Evolutionary conservation across 2,888 invertebrate genomes (phyloP), one percentile per base, ranked within the genome.

Genomic region (Cerastis leucographa): DNA sequence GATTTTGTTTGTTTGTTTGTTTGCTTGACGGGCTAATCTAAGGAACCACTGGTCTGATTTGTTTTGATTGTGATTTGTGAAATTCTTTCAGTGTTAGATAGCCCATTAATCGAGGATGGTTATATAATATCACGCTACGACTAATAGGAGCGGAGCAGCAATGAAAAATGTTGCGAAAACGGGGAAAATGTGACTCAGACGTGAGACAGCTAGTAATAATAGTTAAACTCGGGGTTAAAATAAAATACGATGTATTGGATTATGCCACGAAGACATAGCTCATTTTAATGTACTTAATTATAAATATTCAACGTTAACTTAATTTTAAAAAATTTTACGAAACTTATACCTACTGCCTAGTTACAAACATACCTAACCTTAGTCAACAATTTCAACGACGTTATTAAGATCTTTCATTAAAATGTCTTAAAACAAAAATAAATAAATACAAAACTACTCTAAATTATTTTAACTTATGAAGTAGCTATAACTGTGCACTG

Each of bases 381-480:
- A 71, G 69, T 78, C 46, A 62, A 71, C 40, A 71, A 66, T 76
- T 82, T 68, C 42, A 84, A 71, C 66, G 17, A 80, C 46, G 44
- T 73, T 66, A 61, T 62, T 54, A 77, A 84, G 69, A 74, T 77
- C 69, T 80, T 74, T 76, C 71, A 80, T 78, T 74, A 59, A 68
- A 74, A 71, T 64, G 67, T 68, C 80, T 82, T 84, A 86, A 44
- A 76, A 65, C 46, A 64, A 81, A 80, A 86, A 87, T 87, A 87
- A 87, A 87, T 87, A 81, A 85, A 84, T 75, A 74, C 61, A 59
- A 35, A 71, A 80, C 82, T 80, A 75, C 35, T 62, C 71, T 68
- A 68, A 74, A 65, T 75, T 78, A 66, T 49, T 71, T 64, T 54
- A 65, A 72, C 67, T 61, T 78, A 72, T 25, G 35, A 69, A 59